Evolutionary conservation across 2,113 vertebrate species (phyloP).

Genomic region (Hippocampus comes): DNA sequence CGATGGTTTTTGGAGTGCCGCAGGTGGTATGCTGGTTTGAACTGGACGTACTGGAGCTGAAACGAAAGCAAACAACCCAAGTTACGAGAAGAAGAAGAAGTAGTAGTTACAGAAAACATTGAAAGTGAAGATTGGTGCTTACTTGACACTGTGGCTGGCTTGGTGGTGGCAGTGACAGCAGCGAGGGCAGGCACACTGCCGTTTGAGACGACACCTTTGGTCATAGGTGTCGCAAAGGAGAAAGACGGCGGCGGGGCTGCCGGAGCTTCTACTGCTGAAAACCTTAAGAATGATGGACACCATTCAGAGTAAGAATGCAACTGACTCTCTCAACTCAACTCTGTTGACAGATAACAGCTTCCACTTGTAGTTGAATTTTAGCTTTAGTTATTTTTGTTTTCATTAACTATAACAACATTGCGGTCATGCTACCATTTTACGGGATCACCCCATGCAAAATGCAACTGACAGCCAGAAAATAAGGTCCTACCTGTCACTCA

Average conservation of each 20-base stretch:
- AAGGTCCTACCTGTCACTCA: constrained; percentile 81
- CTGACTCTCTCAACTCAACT: too few species aligned
- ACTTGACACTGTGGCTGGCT: constrained; percentile 57
- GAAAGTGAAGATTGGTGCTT: background rate
- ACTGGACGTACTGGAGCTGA: constrained; percentile 61
- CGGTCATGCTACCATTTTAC: too few species aligned
- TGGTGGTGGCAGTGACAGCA: constrained; percentile 1
- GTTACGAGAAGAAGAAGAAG: background rate
- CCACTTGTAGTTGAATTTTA: background rate
- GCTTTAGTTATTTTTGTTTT: too few species aligned
- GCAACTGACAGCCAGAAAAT: background rate
- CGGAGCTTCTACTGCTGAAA: constrained; percentile 64
- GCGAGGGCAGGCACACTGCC: constrained; percentile 28
- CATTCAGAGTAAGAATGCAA: background rate
- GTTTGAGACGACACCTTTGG: constrained; percentile 65
- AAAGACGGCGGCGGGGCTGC: constrained; percentile 54
- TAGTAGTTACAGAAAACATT: background rate
- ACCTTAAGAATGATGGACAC: constrained; percentile 63
- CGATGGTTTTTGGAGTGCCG: constrained; percentile 73
- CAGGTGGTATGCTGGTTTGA: constrained; percentile 56
- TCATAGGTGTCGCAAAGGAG: constrained; percentile 68
- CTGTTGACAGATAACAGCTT: background rate
- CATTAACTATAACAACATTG: too few species aligned
- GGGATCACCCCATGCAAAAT: too few species aligned
- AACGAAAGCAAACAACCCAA: constrained; percentile 8